Percentiles rank a stretch among this genome's conserved stretches.
Conservation (phyloP, 2,113 vertebrate genomes). For the Carassius carassius region DNA sequence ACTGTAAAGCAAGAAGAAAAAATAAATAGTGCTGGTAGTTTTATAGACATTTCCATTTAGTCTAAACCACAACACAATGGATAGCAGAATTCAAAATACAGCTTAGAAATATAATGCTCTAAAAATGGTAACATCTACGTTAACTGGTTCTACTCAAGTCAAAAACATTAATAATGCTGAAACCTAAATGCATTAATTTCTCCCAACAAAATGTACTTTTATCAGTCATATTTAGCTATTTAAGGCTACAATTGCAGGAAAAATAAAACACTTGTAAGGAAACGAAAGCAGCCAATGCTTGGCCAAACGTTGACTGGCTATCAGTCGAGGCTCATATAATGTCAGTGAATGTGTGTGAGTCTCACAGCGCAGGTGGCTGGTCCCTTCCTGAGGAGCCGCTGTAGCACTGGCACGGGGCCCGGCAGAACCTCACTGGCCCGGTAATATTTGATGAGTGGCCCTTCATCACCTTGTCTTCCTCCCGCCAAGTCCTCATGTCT, state of each 20-base stretch:
- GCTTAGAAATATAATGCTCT: no score
- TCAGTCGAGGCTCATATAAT: background rate
- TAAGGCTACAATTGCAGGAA: background rate
- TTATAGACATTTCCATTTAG: no score
- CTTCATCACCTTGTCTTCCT: rapidly evolving
- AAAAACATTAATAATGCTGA: background rate
- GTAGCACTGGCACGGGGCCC: constrained; percentile 27
- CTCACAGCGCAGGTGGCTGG: constrained; percentile 63
- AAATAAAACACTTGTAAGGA: background rate
- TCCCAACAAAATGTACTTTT: background rate
- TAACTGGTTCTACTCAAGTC: background rate
- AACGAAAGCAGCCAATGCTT: background rate
- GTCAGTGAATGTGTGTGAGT: background rate
- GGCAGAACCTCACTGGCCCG: constrained; percentile 52
- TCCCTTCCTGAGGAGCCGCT: constrained; percentile 66
- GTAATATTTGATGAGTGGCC: constrained; percentile 51
- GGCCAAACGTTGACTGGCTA: background rate
- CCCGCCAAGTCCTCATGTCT: background rate
- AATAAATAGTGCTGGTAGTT: no score
- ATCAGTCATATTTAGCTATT: background rate
- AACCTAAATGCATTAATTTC: background rate
- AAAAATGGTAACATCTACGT: background rate
- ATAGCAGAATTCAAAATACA: no score
- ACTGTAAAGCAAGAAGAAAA: no score
- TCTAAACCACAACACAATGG: no score